A percentile compares a stretch with the other conserved stretches of the same genome.
These are phyloP conservation scores for Melitaea athalia DNA, from an alignment of 2,888 invertebrate genomes.

Conservation along the genomic window DNA sequence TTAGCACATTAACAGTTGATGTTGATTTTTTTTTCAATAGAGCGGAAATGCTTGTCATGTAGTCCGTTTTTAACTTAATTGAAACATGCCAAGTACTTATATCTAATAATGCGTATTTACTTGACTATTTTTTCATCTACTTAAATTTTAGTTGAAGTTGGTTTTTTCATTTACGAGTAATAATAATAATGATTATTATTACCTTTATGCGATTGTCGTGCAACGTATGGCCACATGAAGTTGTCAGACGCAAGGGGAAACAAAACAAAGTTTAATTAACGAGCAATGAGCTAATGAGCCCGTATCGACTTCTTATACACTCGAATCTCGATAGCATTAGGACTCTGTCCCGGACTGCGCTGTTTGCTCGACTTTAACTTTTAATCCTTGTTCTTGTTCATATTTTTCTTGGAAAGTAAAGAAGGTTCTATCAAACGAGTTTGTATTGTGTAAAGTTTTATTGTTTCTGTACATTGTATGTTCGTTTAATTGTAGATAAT, in stretches of 20 bases:
- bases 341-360: not conserved
- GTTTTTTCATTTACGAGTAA: too few relatives aligned
- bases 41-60: too few relatives aligned
- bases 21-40: too few relatives aligned
- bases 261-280: conserved; percentile 9
- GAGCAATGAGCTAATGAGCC: conserved; percentile 7
- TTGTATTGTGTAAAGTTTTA: not conserved
- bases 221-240: not conserved
- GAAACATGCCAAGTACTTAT: too few relatives aligned
- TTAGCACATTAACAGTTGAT: too few relatives aligned
- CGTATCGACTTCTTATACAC: conserved; percentile 5
- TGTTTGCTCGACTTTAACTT: not conserved
- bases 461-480: not conserved
- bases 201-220: not conserved
- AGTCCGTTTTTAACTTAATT: too few relatives aligned
- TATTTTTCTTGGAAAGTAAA: not conserved
- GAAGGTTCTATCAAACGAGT: not conserved
- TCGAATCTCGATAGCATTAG: not conserved
- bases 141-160: too few relatives aligned
- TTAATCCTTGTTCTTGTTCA: not conserved
- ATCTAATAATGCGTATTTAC: too few relatives aligned
- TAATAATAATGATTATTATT: too few relatives aligned
- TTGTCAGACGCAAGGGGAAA: conserved; percentile 7
- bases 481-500: too few relatives aligned
- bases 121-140: too few relatives aligned